Evolutionary conservation across 2,797 vertebrate species (phyloP).

Genomic region (Sebastes trivittatus): DNA sequence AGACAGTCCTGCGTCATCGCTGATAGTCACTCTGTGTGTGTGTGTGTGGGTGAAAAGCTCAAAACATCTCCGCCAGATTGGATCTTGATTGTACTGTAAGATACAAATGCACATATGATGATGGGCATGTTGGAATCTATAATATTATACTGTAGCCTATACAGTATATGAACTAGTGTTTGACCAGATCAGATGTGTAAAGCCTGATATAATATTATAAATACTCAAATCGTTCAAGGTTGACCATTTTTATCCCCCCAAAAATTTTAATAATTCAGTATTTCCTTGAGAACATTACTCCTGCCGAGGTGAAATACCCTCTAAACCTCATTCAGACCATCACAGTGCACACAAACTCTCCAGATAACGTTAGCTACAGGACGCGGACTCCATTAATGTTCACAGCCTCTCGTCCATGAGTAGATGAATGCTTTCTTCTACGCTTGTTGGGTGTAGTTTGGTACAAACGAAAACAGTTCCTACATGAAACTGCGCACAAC

Average conservation of each 20-base stretch:
- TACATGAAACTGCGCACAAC: too few species aligned
- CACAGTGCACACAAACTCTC: not conserved
- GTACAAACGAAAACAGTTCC: too few species aligned
- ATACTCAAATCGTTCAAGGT: not conserved
- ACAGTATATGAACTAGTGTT: not conserved
- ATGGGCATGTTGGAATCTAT: not conserved
- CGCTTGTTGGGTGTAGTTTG: too few species aligned
- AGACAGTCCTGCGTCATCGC: conserved; percentile 37
- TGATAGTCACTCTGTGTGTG: not conserved
- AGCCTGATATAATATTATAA: not conserved
- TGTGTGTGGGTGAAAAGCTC: not conserved
- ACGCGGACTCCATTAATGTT: too few species aligned
- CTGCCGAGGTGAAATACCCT: not conserved
- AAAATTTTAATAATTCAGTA: not conserved
- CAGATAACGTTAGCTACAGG: too few species aligned
- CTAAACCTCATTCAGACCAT: not conserved
- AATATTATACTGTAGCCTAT: not conserved
- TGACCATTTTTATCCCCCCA: not conserved
- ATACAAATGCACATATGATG: not conserved
- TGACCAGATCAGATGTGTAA: not conserved
- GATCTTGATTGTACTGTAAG: not conserved
- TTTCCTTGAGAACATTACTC: not conserved
- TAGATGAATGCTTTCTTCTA: too few species aligned
- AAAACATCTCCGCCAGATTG: conserved; percentile 13
- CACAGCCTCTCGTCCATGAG: too few species aligned